Conservation (phyloP, 2,888 invertebrate species). For the Troides helena region DNA sequence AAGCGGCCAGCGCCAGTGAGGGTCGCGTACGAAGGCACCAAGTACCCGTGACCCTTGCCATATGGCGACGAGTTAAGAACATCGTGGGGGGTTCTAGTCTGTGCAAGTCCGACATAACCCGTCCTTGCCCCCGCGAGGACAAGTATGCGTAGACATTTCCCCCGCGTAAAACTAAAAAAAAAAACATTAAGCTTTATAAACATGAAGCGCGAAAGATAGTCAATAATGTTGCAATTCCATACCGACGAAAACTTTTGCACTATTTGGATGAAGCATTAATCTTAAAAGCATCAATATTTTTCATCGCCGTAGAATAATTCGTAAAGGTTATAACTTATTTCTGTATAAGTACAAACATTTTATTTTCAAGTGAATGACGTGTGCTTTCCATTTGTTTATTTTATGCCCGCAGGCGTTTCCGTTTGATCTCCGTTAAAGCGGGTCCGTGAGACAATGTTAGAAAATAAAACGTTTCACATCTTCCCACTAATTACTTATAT, state of each 20-base stretch:
- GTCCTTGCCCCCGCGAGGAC: too few species aligned
- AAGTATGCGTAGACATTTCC: too few species aligned
- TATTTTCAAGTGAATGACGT: conserved; percentile 11
- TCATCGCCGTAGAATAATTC: background rate
- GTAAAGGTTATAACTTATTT: background rate
- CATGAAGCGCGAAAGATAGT: background rate
- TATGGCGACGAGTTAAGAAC: too few species aligned
- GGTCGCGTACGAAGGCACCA: too few species aligned
- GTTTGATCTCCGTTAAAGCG: conserved; percentile 16
- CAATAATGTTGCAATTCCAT: too few species aligned
- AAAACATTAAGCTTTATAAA: background rate
- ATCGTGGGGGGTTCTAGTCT: too few species aligned
- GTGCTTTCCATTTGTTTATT: conserved; percentile 15
- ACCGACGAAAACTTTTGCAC: background rate
- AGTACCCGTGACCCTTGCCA: too few species aligned
- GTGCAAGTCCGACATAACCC: too few species aligned
- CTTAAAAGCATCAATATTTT: background rate
- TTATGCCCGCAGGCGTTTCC: conserved; percentile 17
- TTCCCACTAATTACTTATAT: conserved; percentile 11
- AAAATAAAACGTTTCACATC: conserved; percentile 14
- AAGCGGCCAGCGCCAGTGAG: too few species aligned
- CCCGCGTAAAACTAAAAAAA: too few species aligned
- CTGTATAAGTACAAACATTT: background rate
- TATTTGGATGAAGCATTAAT: background rate
- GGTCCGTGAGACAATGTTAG: conserved; percentile 5